Evolutionary conservation across 2,888 invertebrate species (phyloP).

Genomic region (Gastrophysa polygoni): DNA sequence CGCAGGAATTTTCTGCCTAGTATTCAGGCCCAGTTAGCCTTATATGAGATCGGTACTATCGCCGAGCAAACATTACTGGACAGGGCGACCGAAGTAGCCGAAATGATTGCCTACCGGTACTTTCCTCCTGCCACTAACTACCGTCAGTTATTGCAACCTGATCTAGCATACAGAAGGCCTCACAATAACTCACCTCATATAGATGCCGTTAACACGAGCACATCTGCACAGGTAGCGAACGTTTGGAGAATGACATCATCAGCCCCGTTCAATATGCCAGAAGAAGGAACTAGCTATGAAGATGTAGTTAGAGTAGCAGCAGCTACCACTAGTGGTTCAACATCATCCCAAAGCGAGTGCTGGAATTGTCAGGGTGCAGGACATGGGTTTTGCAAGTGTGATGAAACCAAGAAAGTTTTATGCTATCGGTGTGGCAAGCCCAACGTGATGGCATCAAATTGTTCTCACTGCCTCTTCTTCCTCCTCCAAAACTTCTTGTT

Average conservation of each 20-base stretch:
- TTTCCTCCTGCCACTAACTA: conserved; percentile 11
- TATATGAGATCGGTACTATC: conserved; percentile 1
- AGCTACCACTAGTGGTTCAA: background rate
- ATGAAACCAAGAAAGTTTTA: background rate
- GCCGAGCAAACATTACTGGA: conserved; percentile 1
- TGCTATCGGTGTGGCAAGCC: background rate
- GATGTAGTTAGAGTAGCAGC: background rate
- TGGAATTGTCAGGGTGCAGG: background rate
- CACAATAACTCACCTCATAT: background rate
- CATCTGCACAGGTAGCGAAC: too few species aligned
- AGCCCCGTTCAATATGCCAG: too few species aligned
- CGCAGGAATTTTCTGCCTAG: conserved; percentile 14
- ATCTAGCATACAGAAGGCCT: conserved; percentile 11
- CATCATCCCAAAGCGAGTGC: background rate
- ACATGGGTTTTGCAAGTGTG: background rate
- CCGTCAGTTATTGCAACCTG: conserved; percentile 15
- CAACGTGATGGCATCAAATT: background rate
- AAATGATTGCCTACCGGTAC: conserved; percentile 6
- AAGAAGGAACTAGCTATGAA: background rate
- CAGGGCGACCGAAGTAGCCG: conserved; percentile 20
- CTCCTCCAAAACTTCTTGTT: too few species aligned
- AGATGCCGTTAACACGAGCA: background rate
- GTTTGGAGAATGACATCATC: too few species aligned
- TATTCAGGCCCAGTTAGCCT: conserved; percentile 7
- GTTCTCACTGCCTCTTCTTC: too few species aligned